Conservation (phyloP, 2,888 invertebrate genomes). For the Drosophila borborema region DNA sequence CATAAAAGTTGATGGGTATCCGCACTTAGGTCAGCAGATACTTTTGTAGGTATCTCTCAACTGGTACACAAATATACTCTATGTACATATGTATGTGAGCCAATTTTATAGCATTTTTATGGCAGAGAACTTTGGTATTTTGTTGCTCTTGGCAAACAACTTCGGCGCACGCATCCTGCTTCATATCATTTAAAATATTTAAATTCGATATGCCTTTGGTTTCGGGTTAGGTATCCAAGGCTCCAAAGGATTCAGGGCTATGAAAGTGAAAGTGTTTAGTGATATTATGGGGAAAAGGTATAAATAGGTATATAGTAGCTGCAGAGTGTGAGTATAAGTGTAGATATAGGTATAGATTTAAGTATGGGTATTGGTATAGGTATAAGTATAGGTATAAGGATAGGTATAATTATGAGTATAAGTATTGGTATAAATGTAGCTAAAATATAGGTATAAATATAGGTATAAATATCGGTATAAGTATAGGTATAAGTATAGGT, state of each 20-base stretch:
- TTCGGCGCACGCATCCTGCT: conserved; percentile 10
- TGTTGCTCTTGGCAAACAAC: conserved; percentile 15
- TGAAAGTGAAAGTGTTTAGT: not conserved
- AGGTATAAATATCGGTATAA: not conserved
- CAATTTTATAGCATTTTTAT: conserved; percentile 78
- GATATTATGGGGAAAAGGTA: not conserved
- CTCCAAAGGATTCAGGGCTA: conserved; percentile 30
- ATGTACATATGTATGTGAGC: conserved; percentile 53
- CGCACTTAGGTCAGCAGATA: conserved; percentile 76
- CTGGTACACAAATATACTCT: conserved; percentile 33
- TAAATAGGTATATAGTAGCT: not conserved
- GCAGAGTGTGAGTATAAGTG: not conserved
- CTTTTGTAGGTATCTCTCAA: conserved; percentile 36
- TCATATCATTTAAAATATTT: conserved; percentile 65
- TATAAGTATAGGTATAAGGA: not conserved
- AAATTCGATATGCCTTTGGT: conserved; percentile 63
- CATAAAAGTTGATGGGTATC: conserved; percentile 67
- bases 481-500: too few species aligned
- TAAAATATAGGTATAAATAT: conserved; percentile 3
- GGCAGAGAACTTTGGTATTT: conserved; percentile 65
- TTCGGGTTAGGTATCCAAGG: not conserved
- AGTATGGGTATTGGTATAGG: not conserved
- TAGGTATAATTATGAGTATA: not conserved
- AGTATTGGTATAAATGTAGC: not conserved
- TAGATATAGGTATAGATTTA: not conserved